Evolutionary conservation across 2,113 vertebrate species (phyloP).

Genomic region (Lamprologus speciosus): DNA sequence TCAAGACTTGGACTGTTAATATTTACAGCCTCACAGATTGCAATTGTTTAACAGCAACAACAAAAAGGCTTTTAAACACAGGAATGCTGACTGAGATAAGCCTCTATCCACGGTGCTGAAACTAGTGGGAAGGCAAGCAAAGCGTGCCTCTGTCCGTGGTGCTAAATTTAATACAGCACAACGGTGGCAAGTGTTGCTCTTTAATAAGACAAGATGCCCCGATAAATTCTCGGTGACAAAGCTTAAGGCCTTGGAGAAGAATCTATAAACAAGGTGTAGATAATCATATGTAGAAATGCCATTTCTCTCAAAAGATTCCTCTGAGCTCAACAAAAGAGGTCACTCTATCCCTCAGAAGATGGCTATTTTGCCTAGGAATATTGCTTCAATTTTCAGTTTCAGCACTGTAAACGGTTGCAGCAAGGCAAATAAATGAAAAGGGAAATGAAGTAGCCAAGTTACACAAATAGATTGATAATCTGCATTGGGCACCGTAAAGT

Average conservation of each 20-base stretch:
- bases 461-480: conserved; percentile 73
- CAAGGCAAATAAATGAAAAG: conserved; percentile 65
- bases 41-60: not conserved
- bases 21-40: not conserved
- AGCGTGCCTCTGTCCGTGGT: conserved; percentile 1
- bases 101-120: conserved; percentile 17
- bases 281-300: not conserved
- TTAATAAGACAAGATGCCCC: not conserved
- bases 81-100: not conserved
- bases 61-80: not conserved
- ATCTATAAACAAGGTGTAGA: not conserved
- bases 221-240: not conserved
- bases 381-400: conserved; percentile 61
- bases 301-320: conserved; percentile 3
- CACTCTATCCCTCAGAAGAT: conserved; percentile 9
- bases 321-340: conserved; percentile 30
- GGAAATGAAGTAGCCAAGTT: conserved; percentile 69
- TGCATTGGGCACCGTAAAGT: conserved; percentile 54
- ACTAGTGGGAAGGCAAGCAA: not conserved
- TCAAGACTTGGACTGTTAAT: not conserved
- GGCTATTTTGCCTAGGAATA: conserved; percentile 58
- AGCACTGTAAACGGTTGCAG: conserved; percentile 53
- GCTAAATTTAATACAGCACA: conserved; percentile 5
- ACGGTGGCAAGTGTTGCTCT: not conserved
- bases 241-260: not conserved